Base-by-base conservation (phyloP, 1,140 invertebrate genomes). In the Philotrypesis tridentata region DNA sequence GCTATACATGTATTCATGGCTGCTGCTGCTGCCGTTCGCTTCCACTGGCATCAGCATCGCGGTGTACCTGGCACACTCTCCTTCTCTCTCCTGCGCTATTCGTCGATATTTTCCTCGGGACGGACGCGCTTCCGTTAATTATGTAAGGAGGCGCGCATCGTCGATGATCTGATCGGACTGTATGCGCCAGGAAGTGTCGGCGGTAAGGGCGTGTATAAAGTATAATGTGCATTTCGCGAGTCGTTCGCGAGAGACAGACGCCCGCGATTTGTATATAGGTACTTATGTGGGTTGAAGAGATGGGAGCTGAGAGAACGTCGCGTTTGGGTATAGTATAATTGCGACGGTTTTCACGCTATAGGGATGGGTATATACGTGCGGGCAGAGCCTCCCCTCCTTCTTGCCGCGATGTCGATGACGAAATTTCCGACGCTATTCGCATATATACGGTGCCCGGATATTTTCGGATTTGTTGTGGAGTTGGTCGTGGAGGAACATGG, bases 401-500 rank as follows among this genome's bases (percentile, higher is more conserved):
- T n/a, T n/a, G n/a, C 7, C 48, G 21, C 21, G 48, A n/a, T 55
- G 21, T 55, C 71, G 25, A 76, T 81, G 72, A 81, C 48, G 73
- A 81, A 76, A 81, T 75, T 3, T 37, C 68, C 29, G 63, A 65
- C 65, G 80, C 73, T 73, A 81, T 81, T 81, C 76, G 73, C 73
- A n/a, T n/a, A n/a, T n/a, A n/a, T n/a, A 76, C 68, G 48, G 23
- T 17, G 48, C 61, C 14, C 23, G n/a, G 55, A 55, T 33, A 33
- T 40, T 60, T 71, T 55, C 25, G 43, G 70, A 71, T 70, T 37
- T 79, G 33, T 79, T 33, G 21, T 55, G 4, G 1, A 55, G 17
- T 55, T n/a, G 17, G 4, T n/a, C 21, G 1, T 17, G 48, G 48
- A 55, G 17, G 48, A 7, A 55, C 6, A 55, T n/a, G 5, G 48